A percentile compares a stretch with the other conserved stretches of the same genome.
phyloP scores from a whole-genome alignment of 2,113 vertebrate genomes.

The Corythornis vintsioides region DNA sequence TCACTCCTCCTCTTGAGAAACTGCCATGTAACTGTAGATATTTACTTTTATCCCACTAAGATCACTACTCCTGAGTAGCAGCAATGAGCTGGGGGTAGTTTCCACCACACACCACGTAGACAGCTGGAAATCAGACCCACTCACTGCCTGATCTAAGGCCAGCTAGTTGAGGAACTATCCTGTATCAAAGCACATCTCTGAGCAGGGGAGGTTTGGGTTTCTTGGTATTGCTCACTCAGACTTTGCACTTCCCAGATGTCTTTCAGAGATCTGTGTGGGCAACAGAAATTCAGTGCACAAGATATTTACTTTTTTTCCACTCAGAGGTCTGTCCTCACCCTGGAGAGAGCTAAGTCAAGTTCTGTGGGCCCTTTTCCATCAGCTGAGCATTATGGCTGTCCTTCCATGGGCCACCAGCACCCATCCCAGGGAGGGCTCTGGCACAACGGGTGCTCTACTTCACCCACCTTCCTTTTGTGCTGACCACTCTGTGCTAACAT shows the following conservation, averaged over 20 bases:
- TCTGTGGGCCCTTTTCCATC: not conserved
- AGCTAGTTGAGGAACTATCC: not conserved
- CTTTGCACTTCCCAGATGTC: not conserved
- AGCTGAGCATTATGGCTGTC: accelerated
- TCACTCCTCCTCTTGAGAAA: not conserved
- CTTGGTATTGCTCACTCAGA: not conserved
- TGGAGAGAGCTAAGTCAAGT: accelerated
- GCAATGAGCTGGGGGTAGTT: not conserved
- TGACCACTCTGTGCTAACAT: not conserved
- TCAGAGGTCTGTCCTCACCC: not conserved
- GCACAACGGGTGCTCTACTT: accelerated
- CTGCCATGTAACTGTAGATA: not conserved
- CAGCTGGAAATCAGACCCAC: not conserved
- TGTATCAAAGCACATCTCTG: not conserved
- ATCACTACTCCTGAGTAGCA: not conserved
- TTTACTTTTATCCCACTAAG: not conserved
- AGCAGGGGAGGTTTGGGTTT: not conserved
- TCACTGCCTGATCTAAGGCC: not conserved
- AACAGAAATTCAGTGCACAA: not conserved
- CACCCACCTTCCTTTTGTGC: not conserved
- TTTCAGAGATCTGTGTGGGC: not conserved
- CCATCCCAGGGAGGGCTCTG: not conserved
- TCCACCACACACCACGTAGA: not conserved
- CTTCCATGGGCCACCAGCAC: not conserved
- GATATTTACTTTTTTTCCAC: not conserved